phyloP scores from a whole-genome alignment of 2,113 vertebrate genomes.

The Craseonycteris thonglongyai region DNA sequence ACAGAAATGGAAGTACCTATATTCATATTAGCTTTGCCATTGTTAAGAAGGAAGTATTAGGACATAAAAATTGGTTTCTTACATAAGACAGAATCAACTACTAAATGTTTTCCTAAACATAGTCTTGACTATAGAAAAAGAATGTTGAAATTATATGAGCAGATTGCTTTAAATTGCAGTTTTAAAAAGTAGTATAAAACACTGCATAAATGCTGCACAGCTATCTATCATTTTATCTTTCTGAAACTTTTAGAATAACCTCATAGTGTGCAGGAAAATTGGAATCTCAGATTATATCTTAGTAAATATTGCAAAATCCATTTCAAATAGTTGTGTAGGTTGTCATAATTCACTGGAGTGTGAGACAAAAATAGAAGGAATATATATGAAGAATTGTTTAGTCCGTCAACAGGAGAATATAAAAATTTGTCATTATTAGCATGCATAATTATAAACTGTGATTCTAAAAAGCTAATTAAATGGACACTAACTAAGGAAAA shows the following conservation, averaged over 20 bases:
- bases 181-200: not conserved
- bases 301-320: not conserved
- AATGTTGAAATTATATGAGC: not conserved
- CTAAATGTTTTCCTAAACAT: not conserved
- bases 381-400: not conserved
- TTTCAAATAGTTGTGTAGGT: not conserved
- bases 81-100: not conserved
- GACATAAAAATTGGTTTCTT: not conserved
- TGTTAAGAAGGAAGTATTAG: not conserved
- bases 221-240: not conserved
- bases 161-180: not conserved
- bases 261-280: not conserved
- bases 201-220: not conserved
- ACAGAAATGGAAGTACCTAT: not conserved
- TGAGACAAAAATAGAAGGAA: not conserved
- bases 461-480: conserved; percentile 7
- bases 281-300: not conserved
- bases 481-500: not conserved
- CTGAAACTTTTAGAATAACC: not conserved
- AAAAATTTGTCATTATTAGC: conserved; percentile 11
- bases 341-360: not conserved
- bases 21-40: not conserved
- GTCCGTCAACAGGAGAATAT: not conserved
- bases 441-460: not conserved
- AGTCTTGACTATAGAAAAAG: not conserved